Conservation (phyloP, 2,888 invertebrate species). For the Drosophila kambysellisi region DNA sequence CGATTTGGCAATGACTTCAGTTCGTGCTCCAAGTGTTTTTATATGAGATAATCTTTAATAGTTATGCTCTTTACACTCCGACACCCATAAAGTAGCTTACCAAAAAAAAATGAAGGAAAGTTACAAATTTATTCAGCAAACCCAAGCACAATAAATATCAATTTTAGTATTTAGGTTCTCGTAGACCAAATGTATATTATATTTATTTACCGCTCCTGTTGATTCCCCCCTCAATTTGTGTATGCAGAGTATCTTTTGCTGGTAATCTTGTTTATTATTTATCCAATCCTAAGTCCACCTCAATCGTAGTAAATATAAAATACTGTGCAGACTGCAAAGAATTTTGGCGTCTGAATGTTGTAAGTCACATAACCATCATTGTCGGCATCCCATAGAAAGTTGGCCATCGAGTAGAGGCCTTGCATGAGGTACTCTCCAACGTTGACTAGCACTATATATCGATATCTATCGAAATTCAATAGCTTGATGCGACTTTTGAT, state of each 20-base stretch:
- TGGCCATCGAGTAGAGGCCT: constrained; percentile 78
- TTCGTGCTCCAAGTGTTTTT: constrained; percentile 14
- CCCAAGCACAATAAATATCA: not conserved
- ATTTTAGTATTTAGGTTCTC: not conserved
- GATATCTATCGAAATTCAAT: constrained; percentile 83
- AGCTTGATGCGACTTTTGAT: constrained; percentile 82
- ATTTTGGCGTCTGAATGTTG: constrained; percentile 79
- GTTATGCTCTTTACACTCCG: not conserved
- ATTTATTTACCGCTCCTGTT: not conserved
- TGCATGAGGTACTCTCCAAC: constrained; percentile 84
- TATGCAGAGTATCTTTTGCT: not conserved
- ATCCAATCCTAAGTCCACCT: not conserved
- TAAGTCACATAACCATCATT: constrained; percentile 83
- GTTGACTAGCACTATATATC: constrained; percentile 82
- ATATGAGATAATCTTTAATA: constrained; percentile 8
- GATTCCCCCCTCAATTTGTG: not conserved
- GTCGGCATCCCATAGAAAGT: constrained; percentile 84
- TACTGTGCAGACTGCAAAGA: constrained; percentile 82
- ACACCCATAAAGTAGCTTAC: not conserved
- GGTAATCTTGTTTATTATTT: not conserved
- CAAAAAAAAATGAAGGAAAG: not conserved
- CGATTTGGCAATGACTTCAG: constrained; percentile 32
- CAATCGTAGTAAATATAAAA: constrained; percentile 84
- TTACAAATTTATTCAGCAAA: not conserved
- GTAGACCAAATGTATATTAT: not conserved